These are phyloP conservation scores for Chitala chitala DNA, from an alignment of 2,113 vertebrate genomes.

Conservation along the genomic window DNA sequence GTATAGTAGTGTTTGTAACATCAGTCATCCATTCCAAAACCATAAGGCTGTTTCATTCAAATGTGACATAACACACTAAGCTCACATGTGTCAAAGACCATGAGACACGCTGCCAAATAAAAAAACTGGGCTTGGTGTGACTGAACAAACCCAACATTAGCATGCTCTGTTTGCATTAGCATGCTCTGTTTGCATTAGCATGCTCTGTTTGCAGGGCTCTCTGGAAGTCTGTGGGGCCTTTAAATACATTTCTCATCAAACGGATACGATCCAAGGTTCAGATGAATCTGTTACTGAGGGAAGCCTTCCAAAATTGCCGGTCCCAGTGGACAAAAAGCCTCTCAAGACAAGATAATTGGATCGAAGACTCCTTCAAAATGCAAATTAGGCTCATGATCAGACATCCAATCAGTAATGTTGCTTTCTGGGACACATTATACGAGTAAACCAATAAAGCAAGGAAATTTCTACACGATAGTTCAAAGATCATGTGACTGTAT, in stretches of 20 bases:
- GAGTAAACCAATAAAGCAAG: not conserved
- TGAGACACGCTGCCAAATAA: not conserved
- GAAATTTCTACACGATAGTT: not conserved
- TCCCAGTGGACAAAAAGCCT: not conserved
- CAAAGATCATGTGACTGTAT: too few species aligned
- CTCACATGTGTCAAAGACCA: not conserved
- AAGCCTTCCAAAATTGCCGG: not conserved
- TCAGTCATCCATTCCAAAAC: not conserved
- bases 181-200: not conserved
- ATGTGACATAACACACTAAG: not conserved
- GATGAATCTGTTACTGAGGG: not conserved
- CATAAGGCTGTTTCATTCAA: not conserved
- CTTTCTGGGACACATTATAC: not conserved
- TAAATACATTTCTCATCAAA: slow-evolving; percentile 5
- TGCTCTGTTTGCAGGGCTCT: not conserved
- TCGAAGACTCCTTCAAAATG: slow-evolving; percentile 13
- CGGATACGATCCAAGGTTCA: not conserved
- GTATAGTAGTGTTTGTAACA: not conserved
- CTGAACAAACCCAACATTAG: too few species aligned
- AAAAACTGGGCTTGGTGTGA: too few species aligned
- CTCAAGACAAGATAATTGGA: slow-evolving; percentile 14
- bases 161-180: not conserved
- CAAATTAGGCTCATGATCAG: not conserved
- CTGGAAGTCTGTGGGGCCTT: slow-evolving; percentile 1
- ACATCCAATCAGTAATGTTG: not conserved